phyloP scores from a whole-genome alignment of 2,113 vertebrate genomes.

The Callipepla squamata region DNA sequence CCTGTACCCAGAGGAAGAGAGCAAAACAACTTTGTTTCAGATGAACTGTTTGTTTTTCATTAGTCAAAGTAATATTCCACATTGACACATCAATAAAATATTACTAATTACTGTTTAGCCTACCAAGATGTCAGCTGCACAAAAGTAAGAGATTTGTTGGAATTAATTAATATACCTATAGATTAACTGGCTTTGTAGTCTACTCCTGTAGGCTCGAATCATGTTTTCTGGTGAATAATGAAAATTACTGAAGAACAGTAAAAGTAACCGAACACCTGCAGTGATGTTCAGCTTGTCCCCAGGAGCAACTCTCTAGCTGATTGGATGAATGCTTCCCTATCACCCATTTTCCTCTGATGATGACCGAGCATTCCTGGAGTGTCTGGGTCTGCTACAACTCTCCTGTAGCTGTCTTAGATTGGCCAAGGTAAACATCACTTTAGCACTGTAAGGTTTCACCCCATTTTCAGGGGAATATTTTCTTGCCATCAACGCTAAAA shows the following conservation, averaged over 20 bases:
- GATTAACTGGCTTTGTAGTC: background rate
- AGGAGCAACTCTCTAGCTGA: background rate
- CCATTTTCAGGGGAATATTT: background rate
- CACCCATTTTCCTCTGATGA: background rate
- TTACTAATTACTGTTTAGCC: background rate
- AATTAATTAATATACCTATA: background rate
- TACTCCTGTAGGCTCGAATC: background rate
- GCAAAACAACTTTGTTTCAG: background rate
- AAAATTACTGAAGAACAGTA: background rate
- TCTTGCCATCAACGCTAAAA: background rate
- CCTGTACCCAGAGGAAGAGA: background rate
- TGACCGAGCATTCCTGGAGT: background rate
- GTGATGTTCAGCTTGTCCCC: background rate
- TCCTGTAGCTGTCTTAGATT: background rate
- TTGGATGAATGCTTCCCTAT: background rate
- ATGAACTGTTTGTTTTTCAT: background rate
- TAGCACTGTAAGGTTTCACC: background rate
- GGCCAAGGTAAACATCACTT: background rate
- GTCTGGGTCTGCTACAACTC: background rate
- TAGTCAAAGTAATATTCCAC: background rate
- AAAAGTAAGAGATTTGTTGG: background rate
- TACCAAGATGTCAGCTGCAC: background rate
- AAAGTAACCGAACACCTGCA: background rate
- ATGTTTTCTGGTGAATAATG: background rate
- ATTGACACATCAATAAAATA: background rate